A percentile compares a stretch with the other conserved stretches of the same genome.
Evolutionary conservation across 2,797 vertebrate species (phyloP).

Genomic region (Xiphorhynchus erythropygius): DNA sequence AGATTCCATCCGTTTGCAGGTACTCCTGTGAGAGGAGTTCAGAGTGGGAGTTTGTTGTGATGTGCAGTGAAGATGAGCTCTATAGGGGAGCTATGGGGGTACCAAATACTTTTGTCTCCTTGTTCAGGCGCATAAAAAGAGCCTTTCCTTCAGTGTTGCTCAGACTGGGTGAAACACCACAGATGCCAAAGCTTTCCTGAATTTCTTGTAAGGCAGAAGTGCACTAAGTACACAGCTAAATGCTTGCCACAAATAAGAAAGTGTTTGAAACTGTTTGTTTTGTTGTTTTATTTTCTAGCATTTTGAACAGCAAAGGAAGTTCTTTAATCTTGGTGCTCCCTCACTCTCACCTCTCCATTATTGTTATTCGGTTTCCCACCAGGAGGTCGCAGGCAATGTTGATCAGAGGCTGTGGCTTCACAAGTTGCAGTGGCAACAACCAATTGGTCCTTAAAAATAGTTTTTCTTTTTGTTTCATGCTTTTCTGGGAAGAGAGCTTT

Average conservation of each 20-base stretch:
- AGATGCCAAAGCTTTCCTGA: not conserved
- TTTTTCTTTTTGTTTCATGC: not conserved
- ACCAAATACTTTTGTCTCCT: not conserved
- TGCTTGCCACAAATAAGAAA: not conserved
- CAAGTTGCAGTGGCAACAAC: not conserved
- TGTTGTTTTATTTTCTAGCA: not conserved
- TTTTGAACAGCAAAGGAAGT: not conserved
- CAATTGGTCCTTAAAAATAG: constrained; percentile 47
- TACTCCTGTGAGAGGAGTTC: not conserved
- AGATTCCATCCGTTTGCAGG: not conserved
- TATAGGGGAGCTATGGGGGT: not conserved
- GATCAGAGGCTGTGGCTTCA: constrained; percentile 24
- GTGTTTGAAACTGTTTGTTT: not conserved
- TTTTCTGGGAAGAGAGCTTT: not conserved
- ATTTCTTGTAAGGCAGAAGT: not conserved
- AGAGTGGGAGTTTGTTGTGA: not conserved
- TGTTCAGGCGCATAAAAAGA: not conserved
- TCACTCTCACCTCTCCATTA: constrained; percentile 7
- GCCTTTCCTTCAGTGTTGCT: not conserved
- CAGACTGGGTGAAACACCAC: not conserved
- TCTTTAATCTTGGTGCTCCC: constrained; percentile 20
- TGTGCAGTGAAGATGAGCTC: not conserved
- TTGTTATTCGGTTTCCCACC: not conserved
- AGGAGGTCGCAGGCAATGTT: not conserved
- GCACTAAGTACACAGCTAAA: not conserved